Conservation (phyloP, 2,113 vertebrate species). For the Anolis carolinensis region DNA sequence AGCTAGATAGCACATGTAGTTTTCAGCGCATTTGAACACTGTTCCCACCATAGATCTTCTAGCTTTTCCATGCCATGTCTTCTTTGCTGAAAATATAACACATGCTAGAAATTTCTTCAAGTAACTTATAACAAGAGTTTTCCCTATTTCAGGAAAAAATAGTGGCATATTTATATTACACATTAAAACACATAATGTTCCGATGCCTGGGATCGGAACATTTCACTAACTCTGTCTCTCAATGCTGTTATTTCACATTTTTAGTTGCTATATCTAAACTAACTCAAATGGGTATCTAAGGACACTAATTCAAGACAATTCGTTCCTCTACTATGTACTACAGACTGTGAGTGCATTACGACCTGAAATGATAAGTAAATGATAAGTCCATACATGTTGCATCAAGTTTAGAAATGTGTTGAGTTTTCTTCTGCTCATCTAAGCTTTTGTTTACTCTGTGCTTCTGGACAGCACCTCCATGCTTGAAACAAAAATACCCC, state of each 20-base stretch:
- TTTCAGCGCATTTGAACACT: conserved; percentile 8
- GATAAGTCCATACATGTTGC: no score
- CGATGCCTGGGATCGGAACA: background rate
- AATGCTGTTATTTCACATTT: background rate
- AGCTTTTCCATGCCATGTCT: background rate
- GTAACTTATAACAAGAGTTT: background rate
- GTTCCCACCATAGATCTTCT: background rate
- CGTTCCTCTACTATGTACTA: background rate
- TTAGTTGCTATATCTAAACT: background rate
- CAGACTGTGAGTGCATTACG: no score
- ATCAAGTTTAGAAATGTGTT: background rate
- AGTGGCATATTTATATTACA: background rate
- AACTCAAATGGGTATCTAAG: background rate
- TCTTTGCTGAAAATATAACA: background rate
- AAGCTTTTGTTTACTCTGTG: background rate
- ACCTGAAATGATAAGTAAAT: background rate
- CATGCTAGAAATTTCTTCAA: background rate
- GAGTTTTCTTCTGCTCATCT: background rate
- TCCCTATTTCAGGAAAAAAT: background rate
- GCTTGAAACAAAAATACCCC: no score
- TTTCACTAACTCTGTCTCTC: background rate
- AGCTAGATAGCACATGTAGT: background rate
- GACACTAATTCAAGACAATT: background rate
- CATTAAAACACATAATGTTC: background rate
- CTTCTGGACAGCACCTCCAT: background rate